Base-by-base conservation (phyloP, 2,113 vertebrate species). In the Mesoclemmys tuberculata region DNA sequence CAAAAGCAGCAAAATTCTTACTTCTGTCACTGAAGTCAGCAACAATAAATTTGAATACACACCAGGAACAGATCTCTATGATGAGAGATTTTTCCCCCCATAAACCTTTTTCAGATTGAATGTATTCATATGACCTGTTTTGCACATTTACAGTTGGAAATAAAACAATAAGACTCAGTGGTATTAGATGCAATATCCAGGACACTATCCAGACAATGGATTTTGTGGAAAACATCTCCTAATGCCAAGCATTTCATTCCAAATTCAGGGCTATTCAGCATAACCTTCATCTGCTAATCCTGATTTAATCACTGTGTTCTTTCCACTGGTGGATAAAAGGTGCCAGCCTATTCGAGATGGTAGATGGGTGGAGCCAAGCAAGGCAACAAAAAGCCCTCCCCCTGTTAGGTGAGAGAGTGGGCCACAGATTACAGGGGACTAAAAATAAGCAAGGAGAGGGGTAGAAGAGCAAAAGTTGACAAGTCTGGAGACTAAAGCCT, bases 401-500 rank as follows among this genome's bases (percentile, higher is more conserved):
- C 58, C 64, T 41, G 6, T 61, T 38, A 49, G 11, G n/a, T 74
- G 16, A 84, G 49, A 21, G 71, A 71, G 41, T 0, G 0, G 5
- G 26, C 22, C 84, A 74, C 46, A 51, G 16, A 38, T 22, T 81
- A n/a, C 0, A 71, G 0, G 29, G 5, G 10, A n/a, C 51, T 49
- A 84, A 55, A 80, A 91, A 78, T 2, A 2, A 4, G 2, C 64
- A 93, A 11, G 74, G 86, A 81, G 10, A 3, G 2, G 7, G 4
- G 26, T 12, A 80, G 54, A 75, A 79, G 9, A 11, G 74, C 22
- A 83, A 68, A 46, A 82, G 8, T 19, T 77, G 74, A 46, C 41
- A 27, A 11, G 54, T 29, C 0, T 0, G 13, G 35, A 85, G 90
- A 38, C 0, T 0, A 11, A 82, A 5, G 11, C 31, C 24, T 10